These are phyloP conservation scores for Sprattus sprattus DNA, from an alignment of 2,113 vertebrate genomes.

Conservation along the genomic window DNA sequence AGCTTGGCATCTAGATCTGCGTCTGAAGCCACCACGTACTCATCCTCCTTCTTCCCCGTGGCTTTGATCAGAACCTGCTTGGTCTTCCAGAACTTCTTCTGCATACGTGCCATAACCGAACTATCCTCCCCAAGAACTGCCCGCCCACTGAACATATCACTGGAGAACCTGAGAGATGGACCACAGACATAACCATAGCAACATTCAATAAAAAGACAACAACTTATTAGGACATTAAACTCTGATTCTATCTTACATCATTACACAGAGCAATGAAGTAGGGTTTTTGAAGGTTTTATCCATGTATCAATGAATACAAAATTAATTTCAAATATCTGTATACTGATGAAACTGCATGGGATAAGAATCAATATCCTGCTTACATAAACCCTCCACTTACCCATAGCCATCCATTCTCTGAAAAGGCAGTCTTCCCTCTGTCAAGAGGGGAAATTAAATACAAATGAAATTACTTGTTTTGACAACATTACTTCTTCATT, in stretches of 20 bases:
- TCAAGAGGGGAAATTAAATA: neutral
- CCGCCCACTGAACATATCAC: slow-evolving; percentile 71
- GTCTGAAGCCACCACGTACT: slow-evolving; percentile 78
- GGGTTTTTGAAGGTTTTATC: too few relatives aligned
- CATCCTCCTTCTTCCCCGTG: slow-evolving; percentile 84
- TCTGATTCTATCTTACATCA: too few relatives aligned
- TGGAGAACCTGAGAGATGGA: slow-evolving; percentile 59
- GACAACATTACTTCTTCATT: neutral
- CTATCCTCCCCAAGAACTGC: slow-evolving; percentile 67
- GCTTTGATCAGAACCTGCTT: slow-evolving; percentile 83
- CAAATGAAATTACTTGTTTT: neutral
- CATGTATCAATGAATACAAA: too few relatives aligned
- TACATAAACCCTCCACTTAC: neutral
- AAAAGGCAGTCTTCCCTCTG: neutral
- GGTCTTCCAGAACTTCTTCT: slow-evolving; percentile 84
- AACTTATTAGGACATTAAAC: too few relatives aligned
- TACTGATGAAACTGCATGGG: neutral
- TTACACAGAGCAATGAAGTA: too few relatives aligned
- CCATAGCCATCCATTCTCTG: neutral
- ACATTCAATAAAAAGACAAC: too few relatives aligned
- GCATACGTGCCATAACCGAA: slow-evolving; percentile 78
- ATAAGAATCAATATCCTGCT: neutral
- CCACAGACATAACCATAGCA: neutral
- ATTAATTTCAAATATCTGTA: too few relatives aligned
- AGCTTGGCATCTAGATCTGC: slow-evolving; percentile 80